A percentile compares a stretch with the other conserved stretches of the same genome.
phyloP scores from a whole-genome alignment of 2,797 vertebrate species.

The Oryzias sinensis region DNA sequence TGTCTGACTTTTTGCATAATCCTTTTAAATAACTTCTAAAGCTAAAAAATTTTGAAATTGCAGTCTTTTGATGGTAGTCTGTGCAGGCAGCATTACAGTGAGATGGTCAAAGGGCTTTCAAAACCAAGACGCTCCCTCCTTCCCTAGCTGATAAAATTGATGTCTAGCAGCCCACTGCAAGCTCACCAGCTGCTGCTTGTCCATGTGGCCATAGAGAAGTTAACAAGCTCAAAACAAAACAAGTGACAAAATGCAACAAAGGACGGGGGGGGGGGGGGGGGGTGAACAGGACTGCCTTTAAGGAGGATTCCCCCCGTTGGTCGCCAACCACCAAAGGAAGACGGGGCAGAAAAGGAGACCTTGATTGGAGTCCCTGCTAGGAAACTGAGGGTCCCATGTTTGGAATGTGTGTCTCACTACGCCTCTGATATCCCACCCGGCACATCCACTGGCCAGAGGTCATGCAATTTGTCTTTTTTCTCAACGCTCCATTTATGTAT shows the following conservation, averaged over 20 bases:
- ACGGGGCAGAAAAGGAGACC: conserved; percentile 67
- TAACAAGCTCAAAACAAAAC: conserved; percentile 85
- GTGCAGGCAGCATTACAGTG: conserved; percentile 41
- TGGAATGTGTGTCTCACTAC: conserved; percentile 83
- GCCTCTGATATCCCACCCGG: conserved; percentile 71
- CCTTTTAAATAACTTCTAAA: not conserved
- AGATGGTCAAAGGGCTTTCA: conserved; percentile 66
- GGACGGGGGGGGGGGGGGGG: conserved; percentile 40
- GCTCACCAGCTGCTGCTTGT: conserved; percentile 76
- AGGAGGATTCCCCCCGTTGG: conserved; percentile 68
- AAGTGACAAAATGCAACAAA: conserved; percentile 76
- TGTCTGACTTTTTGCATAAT: not conserved
- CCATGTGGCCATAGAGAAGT: conserved; percentile 72
- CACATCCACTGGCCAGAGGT: conserved; percentile 72
- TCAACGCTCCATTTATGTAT: conserved; percentile 74
- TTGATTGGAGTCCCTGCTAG: conserved; percentile 79
- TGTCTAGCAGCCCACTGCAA: conserved; percentile 62
- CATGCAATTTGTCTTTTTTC: conserved; percentile 75
- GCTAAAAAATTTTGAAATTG: not conserved
- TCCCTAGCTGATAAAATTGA: conserved; percentile 69
- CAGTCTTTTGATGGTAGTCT: conserved; percentile 28
- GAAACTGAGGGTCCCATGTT: conserved; percentile 85
- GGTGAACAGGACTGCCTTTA: conserved; percentile 68
- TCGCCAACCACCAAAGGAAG: conserved; percentile 66
- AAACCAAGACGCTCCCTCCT: conserved; percentile 48